Base-by-base conservation (phyloP, 2,888 invertebrate genomes). In the Dicyrtomina minuta region DNA sequence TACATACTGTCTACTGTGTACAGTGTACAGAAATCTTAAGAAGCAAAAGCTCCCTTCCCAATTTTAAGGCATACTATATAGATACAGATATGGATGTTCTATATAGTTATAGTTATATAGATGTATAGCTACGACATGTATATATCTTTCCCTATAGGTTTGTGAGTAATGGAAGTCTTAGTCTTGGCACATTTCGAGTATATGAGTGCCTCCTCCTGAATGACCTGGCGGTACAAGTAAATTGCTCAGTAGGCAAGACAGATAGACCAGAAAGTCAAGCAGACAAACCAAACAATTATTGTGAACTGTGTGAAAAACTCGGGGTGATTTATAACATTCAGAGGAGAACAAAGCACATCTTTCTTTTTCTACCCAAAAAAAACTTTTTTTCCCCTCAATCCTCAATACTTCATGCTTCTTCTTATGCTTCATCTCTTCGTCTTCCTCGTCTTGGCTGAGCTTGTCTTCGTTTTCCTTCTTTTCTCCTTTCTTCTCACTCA, bases 251-350 rank as follows among this genome's bases (percentile, higher is more conserved):
- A 65, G 65, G 43, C 27, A 53, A 64, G 53, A 55, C 33, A 65
- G 39, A 65, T 55, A 65, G 53, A 41, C 44, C 46, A 61, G 43
- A 68, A 62, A 61, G 68, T 67, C 70, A 68, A 59, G 67, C 62
- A 68, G 70, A 70, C 70, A 68, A 70, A 72, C 72, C 70, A 66
- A 72, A 72, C 72, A 73, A 73, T 73, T 73, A 70, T 73, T 69
- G 56, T 65, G 61, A 65, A 64, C 66, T 69, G 66, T 73, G 73
- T 66, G 69, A 70, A 58, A 71, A 60, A 53, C 67, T 64, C 44
- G 26, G 51, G 46, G 73, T 74, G 72, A 72, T 72, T 74, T 74
- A 74, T 72, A 70, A 65, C 64, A 60, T 68, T 59, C 20, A 51
- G 33, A 49, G 67, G 66, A 59, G 70, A 70, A 72, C 72, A 72